Evolutionary conservation across 2,113 vertebrate genomes (phyloP).

Genomic region (Myotis lucifugus): DNA sequence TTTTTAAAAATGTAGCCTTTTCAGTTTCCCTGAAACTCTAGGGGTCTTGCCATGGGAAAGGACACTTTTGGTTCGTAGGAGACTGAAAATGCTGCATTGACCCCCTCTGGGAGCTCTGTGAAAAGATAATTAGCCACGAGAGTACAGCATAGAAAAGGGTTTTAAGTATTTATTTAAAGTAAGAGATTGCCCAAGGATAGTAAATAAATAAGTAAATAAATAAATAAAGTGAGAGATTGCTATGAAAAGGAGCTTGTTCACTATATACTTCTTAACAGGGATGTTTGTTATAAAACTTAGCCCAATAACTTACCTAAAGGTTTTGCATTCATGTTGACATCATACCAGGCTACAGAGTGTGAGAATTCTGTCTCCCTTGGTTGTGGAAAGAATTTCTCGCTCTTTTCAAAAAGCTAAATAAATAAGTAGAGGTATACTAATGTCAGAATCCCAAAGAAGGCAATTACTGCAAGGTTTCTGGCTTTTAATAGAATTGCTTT

Average conservation of each 20-base stretch:
- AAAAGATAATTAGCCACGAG: neutral
- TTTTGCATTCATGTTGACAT: conserved; percentile 11
- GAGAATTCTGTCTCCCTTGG: conserved; percentile 34
- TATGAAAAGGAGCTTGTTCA: conserved; percentile 44
- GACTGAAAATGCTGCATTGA: conserved; percentile 41
- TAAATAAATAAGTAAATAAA: no score
- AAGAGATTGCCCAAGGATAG: conserved; percentile 31
- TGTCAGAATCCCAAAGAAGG: conserved; percentile 56
- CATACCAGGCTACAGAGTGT: neutral
- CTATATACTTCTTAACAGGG: conserved; percentile 30
- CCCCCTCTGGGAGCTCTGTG: conserved; percentile 66
- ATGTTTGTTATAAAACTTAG: neutral
- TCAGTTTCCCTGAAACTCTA: neutral
- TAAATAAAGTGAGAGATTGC: conserved; percentile 51
- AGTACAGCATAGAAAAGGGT: neutral
- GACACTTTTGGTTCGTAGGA: neutral
- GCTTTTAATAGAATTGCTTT: conserved; percentile 47
- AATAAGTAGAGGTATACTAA: conserved; percentile 25
- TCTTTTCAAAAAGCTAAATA: conserved; percentile 60
- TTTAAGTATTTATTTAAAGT: conserved; percentile 63
- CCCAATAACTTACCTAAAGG: conserved; percentile 34
- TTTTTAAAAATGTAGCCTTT: neutral
- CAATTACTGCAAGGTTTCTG: conserved; percentile 1
- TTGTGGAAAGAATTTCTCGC: neutral
- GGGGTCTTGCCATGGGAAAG: neutral